A percentile compares a stretch with the other conserved stretches of the same genome.
These are phyloP conservation scores for Coranthus polyacanthus DNA, from an alignment of 2,797 vertebrate genomes.

Conservation along the genomic window DNA sequence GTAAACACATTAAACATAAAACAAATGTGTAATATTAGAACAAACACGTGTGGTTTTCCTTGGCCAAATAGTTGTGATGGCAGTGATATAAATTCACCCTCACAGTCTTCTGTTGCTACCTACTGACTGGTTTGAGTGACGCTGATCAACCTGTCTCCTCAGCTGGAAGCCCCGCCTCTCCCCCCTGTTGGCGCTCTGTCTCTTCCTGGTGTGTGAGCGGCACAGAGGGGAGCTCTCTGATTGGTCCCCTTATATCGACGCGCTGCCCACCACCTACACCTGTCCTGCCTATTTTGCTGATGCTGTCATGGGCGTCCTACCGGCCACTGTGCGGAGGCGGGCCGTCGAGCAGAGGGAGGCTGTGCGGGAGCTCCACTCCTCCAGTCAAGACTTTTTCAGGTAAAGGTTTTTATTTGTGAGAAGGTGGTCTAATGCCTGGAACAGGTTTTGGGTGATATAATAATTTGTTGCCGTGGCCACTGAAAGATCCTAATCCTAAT, in stretches of 20 bases:
- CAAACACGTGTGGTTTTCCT: too few relatives aligned
- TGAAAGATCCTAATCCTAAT: too few relatives aligned
- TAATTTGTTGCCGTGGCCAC: too few relatives aligned
- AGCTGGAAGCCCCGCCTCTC: slow-evolving; percentile 91
- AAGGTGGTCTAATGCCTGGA: too few relatives aligned
- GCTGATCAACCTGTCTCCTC: not conserved
- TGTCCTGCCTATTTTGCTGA: slow-evolving; percentile 88
- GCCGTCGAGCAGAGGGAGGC: slow-evolving; percentile 84
- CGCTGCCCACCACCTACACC: slow-evolving; percentile 89
- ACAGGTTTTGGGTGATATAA: too few relatives aligned
- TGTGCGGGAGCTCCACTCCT: slow-evolving; percentile 81
- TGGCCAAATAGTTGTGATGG: too few relatives aligned
- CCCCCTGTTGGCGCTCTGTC: slow-evolving; percentile 89
- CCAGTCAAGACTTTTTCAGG: slow-evolving; percentile 86
- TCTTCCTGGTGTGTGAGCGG: slow-evolving; percentile 91
- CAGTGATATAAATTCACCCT: too few relatives aligned
- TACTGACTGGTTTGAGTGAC: too few relatives aligned
- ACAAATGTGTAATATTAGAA: too few relatives aligned
- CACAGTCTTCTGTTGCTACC: too few relatives aligned
- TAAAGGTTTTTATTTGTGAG: not conserved
- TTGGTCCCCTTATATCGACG: slow-evolving; percentile 92
- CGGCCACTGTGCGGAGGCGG: slow-evolving; percentile 74
- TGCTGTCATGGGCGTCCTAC: slow-evolving; percentile 82
- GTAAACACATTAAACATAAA: slow-evolving; percentile 75
- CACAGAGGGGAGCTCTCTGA: slow-evolving; percentile 82